Percentiles rank a stretch among this genome's conserved stretches.
Conservation (phyloP, 1,140 invertebrate species). For the Melitaea cinxia region DNA sequence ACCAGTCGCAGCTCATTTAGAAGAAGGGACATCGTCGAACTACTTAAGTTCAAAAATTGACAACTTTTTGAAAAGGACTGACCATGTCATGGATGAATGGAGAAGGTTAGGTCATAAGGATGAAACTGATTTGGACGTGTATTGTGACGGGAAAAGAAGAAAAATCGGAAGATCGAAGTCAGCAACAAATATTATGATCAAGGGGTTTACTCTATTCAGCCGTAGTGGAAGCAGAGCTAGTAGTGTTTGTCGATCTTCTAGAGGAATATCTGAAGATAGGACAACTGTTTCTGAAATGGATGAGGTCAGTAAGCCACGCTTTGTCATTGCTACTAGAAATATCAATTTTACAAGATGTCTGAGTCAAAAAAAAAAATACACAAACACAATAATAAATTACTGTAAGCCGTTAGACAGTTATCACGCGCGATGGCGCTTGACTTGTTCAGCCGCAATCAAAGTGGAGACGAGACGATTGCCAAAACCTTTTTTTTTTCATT, state of each 20-base stretch:
- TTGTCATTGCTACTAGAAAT: slow-evolving; percentile 24
- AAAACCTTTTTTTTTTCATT: slow-evolving; percentile 62
- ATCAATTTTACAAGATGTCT: slow-evolving; percentile 22
- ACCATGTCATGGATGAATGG: slow-evolving; percentile 94
- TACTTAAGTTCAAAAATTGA: slow-evolving; percentile 88
- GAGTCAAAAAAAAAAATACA: slow-evolving; percentile 40
- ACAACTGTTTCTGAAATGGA: slow-evolving; percentile 85
- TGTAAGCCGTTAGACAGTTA: slow-evolving; percentile 44
- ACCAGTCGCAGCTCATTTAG: slow-evolving; percentile 87
- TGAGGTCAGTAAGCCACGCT: slow-evolving; percentile 78
- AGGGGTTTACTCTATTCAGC: slow-evolving; percentile 88
- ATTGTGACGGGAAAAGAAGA: slow-evolving; percentile 68
- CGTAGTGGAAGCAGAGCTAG: slow-evolving; percentile 81
- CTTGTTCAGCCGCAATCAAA: slow-evolving; percentile 51
- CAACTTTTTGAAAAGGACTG: slow-evolving; percentile 90
- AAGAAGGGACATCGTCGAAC: slow-evolving; percentile 88
- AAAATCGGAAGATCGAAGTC: slow-evolving; percentile 85
- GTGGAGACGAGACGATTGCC: slow-evolving; percentile 56
- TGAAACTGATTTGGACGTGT: slow-evolving; percentile 71
- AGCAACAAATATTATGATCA: slow-evolving; percentile 90
- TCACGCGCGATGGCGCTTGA: slow-evolving; percentile 58
- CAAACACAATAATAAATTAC: slow-evolving; percentile 63
- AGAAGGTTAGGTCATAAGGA: slow-evolving; percentile 84
- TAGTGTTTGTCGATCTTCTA: slow-evolving; percentile 75
- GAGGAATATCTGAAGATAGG: slow-evolving; percentile 83